Evolutionary conservation across 1,140 invertebrate genomes (phyloP).

Genomic region (Ceratosolen fusciceps): DNA sequence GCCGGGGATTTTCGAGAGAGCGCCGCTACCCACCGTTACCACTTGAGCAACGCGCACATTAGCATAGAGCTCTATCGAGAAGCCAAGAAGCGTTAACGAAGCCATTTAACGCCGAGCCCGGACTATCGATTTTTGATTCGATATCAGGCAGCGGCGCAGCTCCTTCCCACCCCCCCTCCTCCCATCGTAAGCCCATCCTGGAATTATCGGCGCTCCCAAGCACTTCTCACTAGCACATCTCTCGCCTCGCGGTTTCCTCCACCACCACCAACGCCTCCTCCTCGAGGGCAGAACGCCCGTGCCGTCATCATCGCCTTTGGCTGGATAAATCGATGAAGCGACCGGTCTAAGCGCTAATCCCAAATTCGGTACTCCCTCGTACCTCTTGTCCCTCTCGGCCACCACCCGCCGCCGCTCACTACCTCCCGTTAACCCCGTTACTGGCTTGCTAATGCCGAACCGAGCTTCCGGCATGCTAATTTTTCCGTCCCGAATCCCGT

Average conservation of each 20-base stretch:
- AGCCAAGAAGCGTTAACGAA: not conserved
- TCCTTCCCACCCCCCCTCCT: too few relatives aligned
- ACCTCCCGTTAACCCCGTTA: too few relatives aligned
- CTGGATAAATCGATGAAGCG: conserved; percentile 34
- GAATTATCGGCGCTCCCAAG: not conserved
- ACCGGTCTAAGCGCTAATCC: conserved; percentile 32
- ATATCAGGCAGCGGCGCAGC: not conserved
- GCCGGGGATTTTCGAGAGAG: too few relatives aligned
- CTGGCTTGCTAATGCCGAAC: too few relatives aligned
- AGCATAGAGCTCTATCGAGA: not conserved
- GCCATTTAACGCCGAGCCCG: not conserved
- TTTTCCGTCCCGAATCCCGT: too few relatives aligned
- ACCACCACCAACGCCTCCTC: too few relatives aligned
- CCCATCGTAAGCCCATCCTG: not conserved
- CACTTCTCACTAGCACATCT: conserved; percentile 24
- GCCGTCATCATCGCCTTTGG: conserved; percentile 27
- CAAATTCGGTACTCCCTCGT: not conserved
- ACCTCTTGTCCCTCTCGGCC: too few relatives aligned
- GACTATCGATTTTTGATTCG: conserved; percentile 22
- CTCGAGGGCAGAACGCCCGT: not conserved
- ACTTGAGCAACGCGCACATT: not conserved
- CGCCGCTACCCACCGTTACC: too few relatives aligned
- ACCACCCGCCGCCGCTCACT: too few relatives aligned
- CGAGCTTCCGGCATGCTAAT: too few relatives aligned
- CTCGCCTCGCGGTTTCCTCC: too few relatives aligned